These are phyloP conservation scores for Callospermophilus lateralis DNA, from an alignment of 2,113 vertebrate species.

Conservation along the genomic window DNA sequence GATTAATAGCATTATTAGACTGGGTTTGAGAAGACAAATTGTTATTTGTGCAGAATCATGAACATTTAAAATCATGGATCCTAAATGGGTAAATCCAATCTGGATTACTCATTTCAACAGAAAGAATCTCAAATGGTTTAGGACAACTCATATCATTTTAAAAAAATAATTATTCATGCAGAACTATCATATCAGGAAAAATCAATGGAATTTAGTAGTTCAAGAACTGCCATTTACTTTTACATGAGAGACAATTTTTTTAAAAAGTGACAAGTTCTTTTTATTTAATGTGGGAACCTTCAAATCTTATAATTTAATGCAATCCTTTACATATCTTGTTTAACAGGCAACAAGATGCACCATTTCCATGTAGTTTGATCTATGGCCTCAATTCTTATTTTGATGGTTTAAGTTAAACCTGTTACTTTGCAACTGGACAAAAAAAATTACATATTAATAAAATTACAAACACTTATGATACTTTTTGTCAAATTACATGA, in stretches of 20 bases:
- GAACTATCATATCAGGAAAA: not conserved
- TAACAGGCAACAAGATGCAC: not conserved
- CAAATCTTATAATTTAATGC: slow-evolving; percentile 17
- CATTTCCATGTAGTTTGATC: not conserved
- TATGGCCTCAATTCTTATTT: not conserved
- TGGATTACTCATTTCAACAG: not conserved
- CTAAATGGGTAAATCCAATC: not conserved
- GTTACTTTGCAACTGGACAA: not conserved
- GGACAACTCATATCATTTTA: not conserved
- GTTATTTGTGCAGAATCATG: not conserved
- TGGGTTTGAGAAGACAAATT: not conserved
- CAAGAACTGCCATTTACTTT: not conserved
- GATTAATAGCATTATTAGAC: not conserved
- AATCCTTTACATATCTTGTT: not conserved
- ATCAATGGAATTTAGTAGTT: not conserved
- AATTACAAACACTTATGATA: not conserved
- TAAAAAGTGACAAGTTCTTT: not conserved
- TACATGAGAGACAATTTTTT: not conserved
- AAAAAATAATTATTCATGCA: slow-evolving; percentile 41
- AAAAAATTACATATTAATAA: slow-evolving; percentile 46
- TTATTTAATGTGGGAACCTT: not conserved
- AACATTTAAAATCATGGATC: not conserved
- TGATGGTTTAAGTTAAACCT: slow-evolving; percentile 34
- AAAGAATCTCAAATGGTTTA: not conserved
- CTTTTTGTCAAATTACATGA: slow-evolving; percentile 10